These are phyloP conservation scores for Epinotia demarniana DNA, from an alignment of 2,888 invertebrate genomes.

Conservation along the genomic window DNA sequence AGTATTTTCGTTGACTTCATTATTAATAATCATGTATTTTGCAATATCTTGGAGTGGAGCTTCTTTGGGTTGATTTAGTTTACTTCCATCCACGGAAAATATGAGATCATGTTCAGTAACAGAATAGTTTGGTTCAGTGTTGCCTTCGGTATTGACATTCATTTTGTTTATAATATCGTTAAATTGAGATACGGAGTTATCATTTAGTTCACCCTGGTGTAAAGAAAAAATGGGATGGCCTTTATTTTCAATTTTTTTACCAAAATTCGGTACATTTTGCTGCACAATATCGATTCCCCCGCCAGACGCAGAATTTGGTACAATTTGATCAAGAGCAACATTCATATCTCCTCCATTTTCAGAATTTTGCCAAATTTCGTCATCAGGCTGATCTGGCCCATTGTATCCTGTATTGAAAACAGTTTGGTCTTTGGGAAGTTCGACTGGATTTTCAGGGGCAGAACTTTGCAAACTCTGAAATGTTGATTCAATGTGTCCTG, in stretches of 20 bases:
- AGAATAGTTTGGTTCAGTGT: background rate
- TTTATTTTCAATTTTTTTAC: background rate
- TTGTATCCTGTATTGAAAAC: background rate
- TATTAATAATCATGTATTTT: background rate
- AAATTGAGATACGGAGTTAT: too few relatives aligned
- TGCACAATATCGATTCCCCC: background rate
- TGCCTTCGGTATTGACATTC: background rate
- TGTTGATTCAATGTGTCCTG: background rate
- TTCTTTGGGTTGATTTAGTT: background rate
- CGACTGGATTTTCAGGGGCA: background rate
- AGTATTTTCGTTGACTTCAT: conserved; percentile 2
- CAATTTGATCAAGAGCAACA: background rate
- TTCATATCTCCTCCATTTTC: background rate
- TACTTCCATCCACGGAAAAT: background rate
- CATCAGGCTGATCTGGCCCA: background rate
- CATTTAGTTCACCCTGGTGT: background rate
- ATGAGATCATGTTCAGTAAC: background rate
- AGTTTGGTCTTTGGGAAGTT: background rate
- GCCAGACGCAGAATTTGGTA: background rate
- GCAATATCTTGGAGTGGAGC: background rate
- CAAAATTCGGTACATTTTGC: background rate
- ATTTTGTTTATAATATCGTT: background rate
- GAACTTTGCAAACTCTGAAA: background rate
- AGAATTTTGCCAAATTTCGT: background rate
- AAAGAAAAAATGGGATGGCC: background rate